Evolutionary conservation across 2,797 vertebrate species (phyloP), one percentile per base, ranked within the genome.

Genomic region (Pelodytes ibericus): DNA sequence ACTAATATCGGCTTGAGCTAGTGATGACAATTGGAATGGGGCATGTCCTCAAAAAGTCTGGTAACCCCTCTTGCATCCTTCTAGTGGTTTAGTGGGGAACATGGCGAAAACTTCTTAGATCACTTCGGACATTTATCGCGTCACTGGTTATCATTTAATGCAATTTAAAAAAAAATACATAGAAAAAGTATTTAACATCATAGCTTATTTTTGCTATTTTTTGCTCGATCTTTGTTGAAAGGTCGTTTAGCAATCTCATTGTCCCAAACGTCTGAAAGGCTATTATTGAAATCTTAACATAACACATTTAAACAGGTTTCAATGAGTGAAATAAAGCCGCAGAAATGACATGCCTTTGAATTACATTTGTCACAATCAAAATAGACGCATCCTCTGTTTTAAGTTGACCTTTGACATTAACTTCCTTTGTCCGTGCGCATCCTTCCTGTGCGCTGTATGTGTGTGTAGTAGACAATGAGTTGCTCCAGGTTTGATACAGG

Each of bases 361-460:
- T 77, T 44, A 22, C 33, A 77, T 58, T 66, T 72, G 61, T 77
- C 68, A 71, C 36, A 47, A 57, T 77, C 39, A 59, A 59, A 72
- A 77, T 77, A 51, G 75, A 72, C 75, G 66, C 59, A 77, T 77
- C 75, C 75, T 72, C 75, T 77, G 69, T 53, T 64, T 51, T 61
- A 57, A 18, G 65, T 16, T 61, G 66, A 71, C 75, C 68, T 77
- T 51, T 18, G 49, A 76, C 74, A 76, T 69, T 62, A 31, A 63
- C 68, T 71, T 77, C 75, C 75, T 72, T 36, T 77, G 30, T 65
- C 61, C 66, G 18, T 53, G 30, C 27, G 49, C 75, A 77, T 77
- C 68, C 75, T 77, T 77, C 75, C 75, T 53, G 33, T 65, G n/a
- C n/a, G n/a, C n/a, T n/a, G n/a, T n/a, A n/a, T n/a, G n/a, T n/a